Conservation (phyloP, 1,140 invertebrate species). For the Drosophila obscura region DNA sequence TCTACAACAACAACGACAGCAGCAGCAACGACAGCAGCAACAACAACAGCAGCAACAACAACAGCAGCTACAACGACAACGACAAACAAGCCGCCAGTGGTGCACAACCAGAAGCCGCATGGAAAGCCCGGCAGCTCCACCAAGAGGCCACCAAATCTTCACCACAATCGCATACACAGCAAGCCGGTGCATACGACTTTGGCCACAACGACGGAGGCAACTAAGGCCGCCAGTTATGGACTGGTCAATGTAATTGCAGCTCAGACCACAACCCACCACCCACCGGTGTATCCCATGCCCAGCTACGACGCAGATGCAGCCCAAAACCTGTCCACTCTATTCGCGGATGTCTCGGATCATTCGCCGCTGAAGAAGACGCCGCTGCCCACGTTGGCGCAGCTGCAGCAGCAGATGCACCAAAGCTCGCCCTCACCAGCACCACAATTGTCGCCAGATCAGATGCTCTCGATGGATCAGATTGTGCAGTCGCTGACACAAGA, state of each 20-base stretch:
- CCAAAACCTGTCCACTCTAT: constrained; percentile 22
- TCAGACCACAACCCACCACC: constrained; percentile 39
- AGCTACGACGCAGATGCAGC: constrained; percentile 47
- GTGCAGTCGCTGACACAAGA: constrained; percentile 68
- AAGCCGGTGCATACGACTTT: constrained; percentile 46
- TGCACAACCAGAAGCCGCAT: constrained; percentile 61
- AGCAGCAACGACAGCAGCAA: constrained; percentile 37
- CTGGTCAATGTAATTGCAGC: constrained; percentile 46
- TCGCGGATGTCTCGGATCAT: not conserved
- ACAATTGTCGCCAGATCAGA: constrained; percentile 57
- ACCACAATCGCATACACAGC: constrained; percentile 52
- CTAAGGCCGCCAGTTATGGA: constrained; percentile 46
- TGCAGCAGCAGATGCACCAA: constrained; percentile 60
- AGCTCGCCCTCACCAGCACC: constrained; percentile 58
- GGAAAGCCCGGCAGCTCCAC: constrained; percentile 19
- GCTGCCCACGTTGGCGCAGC: constrained; percentile 57
- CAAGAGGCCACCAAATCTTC: constrained; percentile 31
- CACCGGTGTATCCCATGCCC: constrained; percentile 65
- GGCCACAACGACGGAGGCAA: constrained; percentile 44
- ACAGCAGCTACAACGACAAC: constrained; percentile 29
- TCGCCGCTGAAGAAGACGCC: constrained; percentile 61
- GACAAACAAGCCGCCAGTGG: constrained; percentile 64
- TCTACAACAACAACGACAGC: constrained; percentile 49
- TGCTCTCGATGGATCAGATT: constrained; percentile 75
- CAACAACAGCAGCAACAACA: not conserved